These are phyloP conservation scores for Epinotia ramella DNA, from an alignment of 2,888 invertebrate genomes.

Conservation along the genomic window DNA sequence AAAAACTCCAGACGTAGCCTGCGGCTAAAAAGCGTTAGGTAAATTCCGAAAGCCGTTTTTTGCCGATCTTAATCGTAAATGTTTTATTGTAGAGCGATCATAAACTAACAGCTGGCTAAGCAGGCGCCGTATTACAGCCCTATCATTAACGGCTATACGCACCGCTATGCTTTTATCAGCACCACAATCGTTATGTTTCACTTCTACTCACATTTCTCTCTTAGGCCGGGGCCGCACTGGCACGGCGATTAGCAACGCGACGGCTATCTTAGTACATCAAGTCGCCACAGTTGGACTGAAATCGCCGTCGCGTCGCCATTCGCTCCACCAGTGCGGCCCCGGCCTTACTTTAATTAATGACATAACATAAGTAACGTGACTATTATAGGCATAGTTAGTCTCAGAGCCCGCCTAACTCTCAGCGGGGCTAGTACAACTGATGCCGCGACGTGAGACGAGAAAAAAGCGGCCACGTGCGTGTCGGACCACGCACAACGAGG, in stretches of 20 bases:
- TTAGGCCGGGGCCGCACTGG: too few species aligned
- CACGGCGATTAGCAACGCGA: too few species aligned
- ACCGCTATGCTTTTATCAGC: slow-evolving; percentile 2
- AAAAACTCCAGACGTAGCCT: not conserved
- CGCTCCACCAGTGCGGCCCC: too few species aligned
- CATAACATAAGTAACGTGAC: not conserved
- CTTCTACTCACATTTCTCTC: not conserved
- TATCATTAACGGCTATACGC: slow-evolving; percentile 23
- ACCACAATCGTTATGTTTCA: slow-evolving; percentile 11
- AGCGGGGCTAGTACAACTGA: too few species aligned
- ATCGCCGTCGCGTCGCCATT: too few species aligned
- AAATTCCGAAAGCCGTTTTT: slow-evolving; percentile 15
- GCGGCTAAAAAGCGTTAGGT: slow-evolving; percentile 5
- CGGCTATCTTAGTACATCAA: too few species aligned
- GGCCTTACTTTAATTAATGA: not conserved
- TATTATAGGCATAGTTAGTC: too few species aligned
- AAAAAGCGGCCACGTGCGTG: too few species aligned
- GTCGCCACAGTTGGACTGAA: too few species aligned
- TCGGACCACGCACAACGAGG: too few species aligned
- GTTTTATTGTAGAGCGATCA: slow-evolving; percentile 38
- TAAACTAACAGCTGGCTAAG: slow-evolving; percentile 39
- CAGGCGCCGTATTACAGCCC: slow-evolving; percentile 29
- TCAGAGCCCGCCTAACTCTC: too few species aligned
- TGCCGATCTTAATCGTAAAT: slow-evolving; percentile 38
- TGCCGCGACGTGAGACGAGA: too few species aligned